Base-by-base conservation (phyloP, 2,113 vertebrate species). In the Lepisosteus osseus region DNA sequence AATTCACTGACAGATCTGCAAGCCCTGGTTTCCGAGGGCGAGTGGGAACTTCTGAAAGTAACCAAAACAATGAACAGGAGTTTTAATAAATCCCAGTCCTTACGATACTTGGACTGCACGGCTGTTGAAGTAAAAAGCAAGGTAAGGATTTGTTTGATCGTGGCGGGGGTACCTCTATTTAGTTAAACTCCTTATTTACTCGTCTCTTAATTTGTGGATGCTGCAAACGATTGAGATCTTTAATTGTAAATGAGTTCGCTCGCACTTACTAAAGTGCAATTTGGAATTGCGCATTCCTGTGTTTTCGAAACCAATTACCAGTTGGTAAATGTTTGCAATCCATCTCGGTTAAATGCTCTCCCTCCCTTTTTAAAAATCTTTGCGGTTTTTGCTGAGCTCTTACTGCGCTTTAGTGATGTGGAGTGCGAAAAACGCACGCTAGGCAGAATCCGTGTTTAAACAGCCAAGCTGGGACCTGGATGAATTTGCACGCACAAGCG, bases 51-150 rank as follows among this genome's bases (percentile, higher is more conserved):
- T 56, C n/a, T 45, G 47, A 55, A 54, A 51, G n/a, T 9, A 54
- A 57, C 47, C 40, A 40, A 47, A 13, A 11, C 83, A 80, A 94
- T 94, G 93, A 94, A 91, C 79, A 90, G 89, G 82, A 92, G 89
- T 79, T 91, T 90, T 71, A 87, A 86, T 78, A 92, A 91, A 84
- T 88, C 91, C 68, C 88, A 89, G 84, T 90, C 84, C 77, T 88
- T 92, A 89, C 87, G 87, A 76, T 88, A 84, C 79, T 88, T 86
- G 77, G 89, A 86, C 68, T 86, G 83, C 77, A 81, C 86, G 67
- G 86, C 89, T 1, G 87, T 94, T 81, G 93, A 94, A 85, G 92
- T 94, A 41, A 94, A 94, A 78, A 93, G 92, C 72, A 94, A 94
- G 90, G 93, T 93, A 80, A 89, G 90, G 29, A 59, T 51, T 51